phyloP scores from a whole-genome alignment of 2,113 vertebrate species.

The Calypte anna region DNA sequence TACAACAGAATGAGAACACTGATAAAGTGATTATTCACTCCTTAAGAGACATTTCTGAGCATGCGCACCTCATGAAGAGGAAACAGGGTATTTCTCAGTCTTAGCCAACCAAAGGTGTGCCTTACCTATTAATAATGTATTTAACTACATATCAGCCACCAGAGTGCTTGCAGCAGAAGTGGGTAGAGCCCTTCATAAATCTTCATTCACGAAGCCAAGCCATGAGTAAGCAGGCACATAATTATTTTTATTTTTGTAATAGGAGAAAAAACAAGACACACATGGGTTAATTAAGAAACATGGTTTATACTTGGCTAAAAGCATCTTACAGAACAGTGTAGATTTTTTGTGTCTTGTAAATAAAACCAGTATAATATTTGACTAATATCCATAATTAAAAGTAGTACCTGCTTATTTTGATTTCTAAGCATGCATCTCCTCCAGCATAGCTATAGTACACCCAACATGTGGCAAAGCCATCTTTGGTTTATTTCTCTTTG shows the following conservation, averaged over 20 bases:
- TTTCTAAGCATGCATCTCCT: not conserved
- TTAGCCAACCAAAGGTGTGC: not conserved
- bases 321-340: not conserved
- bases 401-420: not conserved
- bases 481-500: not conserved
- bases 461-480: not conserved
- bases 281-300: not conserved
- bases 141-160: too few species aligned
- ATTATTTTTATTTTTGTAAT: not conserved
- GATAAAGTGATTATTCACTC: not conserved
- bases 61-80: not conserved
- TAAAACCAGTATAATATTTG: not conserved
- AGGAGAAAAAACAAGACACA: not conserved
- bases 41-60: not conserved
- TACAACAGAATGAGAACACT: not conserved
- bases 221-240: not conserved
- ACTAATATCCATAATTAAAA: not conserved
- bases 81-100: not conserved
- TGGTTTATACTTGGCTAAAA: not conserved
- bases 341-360: not conserved
- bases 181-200: too few species aligned
- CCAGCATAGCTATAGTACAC: rapidly evolving
- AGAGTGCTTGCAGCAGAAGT: too few species aligned
- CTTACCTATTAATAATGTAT: not conserved
- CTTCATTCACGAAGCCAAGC: too few species aligned